A percentile compares a stretch with the other conserved stretches of the same genome.
Evolutionary conservation across 2,113 vertebrate genomes (phyloP).

Genomic region (Corydoras maculifer): DNA sequence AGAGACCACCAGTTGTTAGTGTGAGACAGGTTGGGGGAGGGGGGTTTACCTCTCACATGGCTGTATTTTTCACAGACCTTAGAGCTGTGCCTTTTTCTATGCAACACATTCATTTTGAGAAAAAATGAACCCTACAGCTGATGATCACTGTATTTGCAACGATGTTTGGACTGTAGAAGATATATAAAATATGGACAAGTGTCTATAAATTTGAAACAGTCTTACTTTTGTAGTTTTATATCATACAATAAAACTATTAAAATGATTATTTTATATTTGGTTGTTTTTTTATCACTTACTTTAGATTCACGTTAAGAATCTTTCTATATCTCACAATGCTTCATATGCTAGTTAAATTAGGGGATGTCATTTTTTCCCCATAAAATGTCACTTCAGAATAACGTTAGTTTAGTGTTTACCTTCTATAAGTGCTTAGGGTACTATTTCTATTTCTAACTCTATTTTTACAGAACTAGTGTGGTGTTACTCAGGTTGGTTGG

Average conservation of each 20-base stretch:
- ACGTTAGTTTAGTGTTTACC: no score
- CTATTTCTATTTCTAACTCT: no score
- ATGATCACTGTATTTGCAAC: conserved; percentile 82
- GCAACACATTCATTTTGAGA: conserved; percentile 79
- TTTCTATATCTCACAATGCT: no score
- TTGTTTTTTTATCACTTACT: conserved; percentile 3
- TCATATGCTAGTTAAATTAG: no score
- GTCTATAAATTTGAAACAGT: conserved; percentile 94
- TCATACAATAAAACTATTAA: conserved; percentile 91
- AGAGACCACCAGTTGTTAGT: conserved; percentile 36
- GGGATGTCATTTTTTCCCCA: no score
- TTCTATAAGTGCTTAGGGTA: no score
- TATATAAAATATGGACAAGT: conserved; percentile 75
- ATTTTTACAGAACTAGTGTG: no score
- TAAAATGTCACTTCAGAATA: no score
- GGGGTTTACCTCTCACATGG: conserved; percentile 50
- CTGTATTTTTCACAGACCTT: conserved; percentile 86
- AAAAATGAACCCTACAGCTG: conserved; percentile 51
- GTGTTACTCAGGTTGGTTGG: no score
- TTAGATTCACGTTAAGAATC: no score
- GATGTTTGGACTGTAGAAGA: conserved; percentile 83
- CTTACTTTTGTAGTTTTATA: conserved; percentile 99
- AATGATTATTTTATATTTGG: conserved; percentile 31
- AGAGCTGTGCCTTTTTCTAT: conserved; percentile 99
- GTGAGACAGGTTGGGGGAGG: conserved; percentile 11